Base-by-base conservation (phyloP, 1,140 invertebrate species). In the Papilio polytes region DNA sequence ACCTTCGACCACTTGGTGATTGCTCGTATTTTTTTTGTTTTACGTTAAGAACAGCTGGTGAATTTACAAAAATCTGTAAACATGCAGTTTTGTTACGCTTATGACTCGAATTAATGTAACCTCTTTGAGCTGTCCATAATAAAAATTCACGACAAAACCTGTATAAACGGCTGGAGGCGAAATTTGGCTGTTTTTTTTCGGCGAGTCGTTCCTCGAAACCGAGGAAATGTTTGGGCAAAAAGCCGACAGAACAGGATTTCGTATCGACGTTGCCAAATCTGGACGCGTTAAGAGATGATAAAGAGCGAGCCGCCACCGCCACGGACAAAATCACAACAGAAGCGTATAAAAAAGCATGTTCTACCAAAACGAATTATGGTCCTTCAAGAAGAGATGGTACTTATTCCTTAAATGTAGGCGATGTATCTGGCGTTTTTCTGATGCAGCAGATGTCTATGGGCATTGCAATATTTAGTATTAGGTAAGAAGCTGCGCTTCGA, bases 81-180 rank as follows among this genome's bases (percentile, higher is more conserved):
- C 63, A 26, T 66, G 22, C 63, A 66, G 59, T 66, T 86, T 88
- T 80, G 86, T 85, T 86, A 85, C 87, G 82, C 85, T 90, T 88
- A 90, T 88, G 87, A 89, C 82, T 87, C 80, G 85, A 89, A 88
- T 89, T 90, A 89, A 90, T 89, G 87, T 86, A 86, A 89, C 91
- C 85, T 86, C 87, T 90, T 91, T 88, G 87, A 85, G 87, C 77
- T 87, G 63, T 70, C 26, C 63, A 70, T 70, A 88, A 91, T 94
- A 93, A 93, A 94, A 94, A 94, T 94, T 92, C 90, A 93, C 87
- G 90, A 89, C 90, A 92, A 93, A 94, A 94, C 93, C 92, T 90
- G 93, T 92, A 93, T 93, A 91, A 92, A 90, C 88, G 87, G 89
- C 92, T 91, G 89, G 89, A 92, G 92, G 93, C 92, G 85, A 91